Conservation (phyloP, 2,888 invertebrate genomes). For the Chrysolina haemoptera region DNA sequence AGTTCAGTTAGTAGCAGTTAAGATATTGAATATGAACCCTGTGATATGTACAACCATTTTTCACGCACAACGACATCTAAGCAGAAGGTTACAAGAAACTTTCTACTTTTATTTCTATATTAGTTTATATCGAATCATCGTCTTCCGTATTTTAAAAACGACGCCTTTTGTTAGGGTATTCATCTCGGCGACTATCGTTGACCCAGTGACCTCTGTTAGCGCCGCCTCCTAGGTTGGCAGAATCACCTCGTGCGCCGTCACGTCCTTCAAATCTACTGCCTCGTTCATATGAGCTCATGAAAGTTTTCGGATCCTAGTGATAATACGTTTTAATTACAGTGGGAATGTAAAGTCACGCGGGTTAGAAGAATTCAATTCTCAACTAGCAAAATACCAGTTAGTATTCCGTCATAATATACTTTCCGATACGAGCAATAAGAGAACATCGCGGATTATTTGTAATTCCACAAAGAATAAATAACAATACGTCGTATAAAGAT, state of each 20-base stretch:
- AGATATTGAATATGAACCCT: not conserved
- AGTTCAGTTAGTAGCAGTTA: too few relatives aligned
- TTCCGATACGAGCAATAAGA: too few relatives aligned
- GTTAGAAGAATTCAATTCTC: not conserved
- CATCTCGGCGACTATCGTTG: constrained; percentile 61
- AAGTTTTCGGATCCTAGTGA: constrained; percentile 61
- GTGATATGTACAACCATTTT: not conserved
- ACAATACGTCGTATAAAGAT: too few relatives aligned
- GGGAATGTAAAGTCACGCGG: not conserved
- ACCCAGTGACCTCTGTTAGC: constrained; percentile 60
- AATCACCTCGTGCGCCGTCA: constrained; percentile 49
- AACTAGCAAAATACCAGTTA: not conserved
- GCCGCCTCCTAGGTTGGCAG: constrained; percentile 43
- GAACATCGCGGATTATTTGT: too few relatives aligned
- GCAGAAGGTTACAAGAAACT: constrained; percentile 1
- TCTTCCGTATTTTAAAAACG: constrained; percentile 52
- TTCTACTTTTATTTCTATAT: not conserved
- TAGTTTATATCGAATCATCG: not conserved
- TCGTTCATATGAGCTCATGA: constrained; percentile 62
- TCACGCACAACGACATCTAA: not conserved
- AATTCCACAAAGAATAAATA: too few relatives aligned
- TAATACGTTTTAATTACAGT: constrained; percentile 46
- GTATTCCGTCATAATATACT: not conserved
- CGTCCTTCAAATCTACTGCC: constrained; percentile 52
- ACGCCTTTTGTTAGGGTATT: constrained; percentile 61